Evolutionary conservation across 2,888 invertebrate species (phyloP), one percentile per base, ranked within the genome.

Genomic region (Dasysyrphus tricinctus): DNA sequence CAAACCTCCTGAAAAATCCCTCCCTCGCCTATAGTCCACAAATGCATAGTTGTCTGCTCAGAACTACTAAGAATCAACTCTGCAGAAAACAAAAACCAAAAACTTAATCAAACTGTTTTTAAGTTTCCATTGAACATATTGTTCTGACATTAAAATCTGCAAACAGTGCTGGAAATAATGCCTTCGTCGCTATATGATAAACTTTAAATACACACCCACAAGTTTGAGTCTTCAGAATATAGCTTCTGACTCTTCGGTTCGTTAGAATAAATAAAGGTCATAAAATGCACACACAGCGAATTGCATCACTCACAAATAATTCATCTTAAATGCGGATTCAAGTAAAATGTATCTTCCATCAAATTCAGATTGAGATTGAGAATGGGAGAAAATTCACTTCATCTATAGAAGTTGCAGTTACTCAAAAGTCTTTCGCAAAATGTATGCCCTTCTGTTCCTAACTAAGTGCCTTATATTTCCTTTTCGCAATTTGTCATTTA

Each of bases 391-490:
- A 61, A 42, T 61, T 42, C 61, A 42, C 61, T 61, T 39, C 24
- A 61, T 61, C 42, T 24, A 57, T 7, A 32, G n/a, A 39, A 39
- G 61, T 61, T 24, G 19, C 39, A 24, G 8, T 49, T 19, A 34
- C 67, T 67, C 44, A 37, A 24, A 24, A 34, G 47, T 39, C 42
- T 47, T 65, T 47, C 24, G 61, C 61, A 42, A 61, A 61, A 47
- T 63, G 54, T 69, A 61, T 65, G 49, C 59, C 74, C 59, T 16
- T 57, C 74, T 69, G 51, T 74, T 59, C 49, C 80, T 74, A 44
- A 74, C 67, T 80, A 69, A 67, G 59, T 74, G 57, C 74, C 44
- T 76, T 69, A 61, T 16, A 74, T 80, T 80, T 80, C 69, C 75
- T 69, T 79, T 34, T 72, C 29, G 42, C 57, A 69, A 54, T 74